Evolutionary conservation across 2,888 invertebrate species (phyloP), one percentile per base, ranked within the genome.

Genomic region (Panopea generosa): DNA sequence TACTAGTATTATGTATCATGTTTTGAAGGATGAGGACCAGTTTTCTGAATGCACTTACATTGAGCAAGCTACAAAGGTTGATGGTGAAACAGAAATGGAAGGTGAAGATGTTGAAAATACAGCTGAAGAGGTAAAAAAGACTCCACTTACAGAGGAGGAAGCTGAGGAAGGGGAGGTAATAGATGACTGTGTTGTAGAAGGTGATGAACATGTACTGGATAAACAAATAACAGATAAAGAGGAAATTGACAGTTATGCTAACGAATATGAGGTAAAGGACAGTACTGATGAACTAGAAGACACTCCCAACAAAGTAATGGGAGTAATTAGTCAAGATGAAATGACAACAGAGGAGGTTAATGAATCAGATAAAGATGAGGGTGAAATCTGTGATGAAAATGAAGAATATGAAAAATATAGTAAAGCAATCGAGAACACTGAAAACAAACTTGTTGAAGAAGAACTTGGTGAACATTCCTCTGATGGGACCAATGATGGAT

Each of bases 361-460:
- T 24, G 43, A 45, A 18, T 27, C 45, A 59, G 29, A 57, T 26
- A 26, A 62, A 27, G 22, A n/a, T n/a, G 63, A 43, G 1, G n/a
- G 45, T n/a, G 84, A 73, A 29, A 71, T 67, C 29, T 57, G 33
- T 38, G 78, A 72, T 26, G 79, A 73, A 49, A 82, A 66, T 14
- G 74, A 74, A 24, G 74, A 62, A 9, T 66, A 52, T 73, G 80
- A 82, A 57, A 76, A 70, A 49, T 63, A 70, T 18, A 45, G 22
- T 45, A 62, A 62, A 45, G 22, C 50, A 22, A 68, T 6, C 16
- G 56, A 56, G 3, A 38, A n/a, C 33, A 20, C 6, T 18, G n/a
- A 52, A 14, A 20, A 52, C 26, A 52, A 52, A 22, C 14, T 6
- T 14, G 24, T 20, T 4, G 52, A 22, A 6, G 52, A 4, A 24